These are phyloP conservation scores for Lithophane leautieri DNA, from an alignment of 2,888 invertebrate genomes.

Conservation along the genomic window DNA sequence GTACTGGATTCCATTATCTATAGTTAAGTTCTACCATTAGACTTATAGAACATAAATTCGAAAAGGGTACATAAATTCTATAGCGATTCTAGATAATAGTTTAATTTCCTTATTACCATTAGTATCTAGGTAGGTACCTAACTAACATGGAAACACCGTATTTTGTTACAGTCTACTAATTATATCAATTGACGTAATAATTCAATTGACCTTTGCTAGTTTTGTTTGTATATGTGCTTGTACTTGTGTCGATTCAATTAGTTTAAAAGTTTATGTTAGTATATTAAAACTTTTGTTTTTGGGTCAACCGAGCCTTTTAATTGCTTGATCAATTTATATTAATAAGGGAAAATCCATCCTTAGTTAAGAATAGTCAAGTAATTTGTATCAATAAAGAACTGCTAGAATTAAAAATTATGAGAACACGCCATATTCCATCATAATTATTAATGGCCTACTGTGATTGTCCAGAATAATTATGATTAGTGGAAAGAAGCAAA, in stretches of 20 bases:
- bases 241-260: constrained; percentile 7
- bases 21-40: not conserved
- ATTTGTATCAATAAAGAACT: not conserved
- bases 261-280: constrained; percentile 9
- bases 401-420: not conserved
- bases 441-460: not conserved
- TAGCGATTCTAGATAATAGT: not conserved
- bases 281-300: not conserved
- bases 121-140: not conserved
- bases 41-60: not conserved
- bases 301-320: not conserved
- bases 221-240: not conserved
- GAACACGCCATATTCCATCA: not conserved
- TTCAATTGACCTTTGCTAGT: constrained; percentile 35
- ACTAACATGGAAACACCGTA: not conserved
- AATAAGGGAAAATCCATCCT: not conserved
- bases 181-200: constrained; percentile 31
- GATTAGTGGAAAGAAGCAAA: not conserved
- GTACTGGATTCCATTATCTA: not conserved
- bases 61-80: not conserved
- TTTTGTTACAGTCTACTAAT: constrained; percentile 1
- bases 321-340: too few relatives aligned
- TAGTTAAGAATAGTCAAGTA: not conserved
- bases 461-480: not conserved
- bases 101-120: not conserved